These are phyloP conservation scores for Panagrolaimus sp. DNA, from an alignment of 1,140 invertebrate species.

Conservation along the genomic window DNA sequence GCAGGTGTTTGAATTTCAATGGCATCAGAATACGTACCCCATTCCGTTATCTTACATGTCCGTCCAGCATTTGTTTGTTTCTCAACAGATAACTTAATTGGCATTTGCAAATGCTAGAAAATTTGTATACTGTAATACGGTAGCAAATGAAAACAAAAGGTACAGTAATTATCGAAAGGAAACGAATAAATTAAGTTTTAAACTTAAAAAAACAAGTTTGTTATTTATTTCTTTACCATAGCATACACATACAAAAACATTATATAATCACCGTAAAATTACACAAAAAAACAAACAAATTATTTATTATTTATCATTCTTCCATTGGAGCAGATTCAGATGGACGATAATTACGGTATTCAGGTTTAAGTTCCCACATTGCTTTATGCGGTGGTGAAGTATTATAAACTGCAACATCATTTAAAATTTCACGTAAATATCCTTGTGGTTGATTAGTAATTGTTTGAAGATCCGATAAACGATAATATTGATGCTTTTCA, in stretches of 20 bases:
- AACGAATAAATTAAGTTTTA: too few species aligned
- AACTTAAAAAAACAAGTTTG: too few species aligned
- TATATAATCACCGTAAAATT: too few species aligned
- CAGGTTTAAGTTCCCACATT: slow-evolving; percentile 97
- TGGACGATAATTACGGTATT: slow-evolving; percentile 70
- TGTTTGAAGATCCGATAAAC: slow-evolving; percentile 74
- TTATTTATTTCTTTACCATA: too few species aligned
- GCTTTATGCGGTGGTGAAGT: slow-evolving; percentile 94
- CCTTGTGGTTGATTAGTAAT: slow-evolving; percentile 74
- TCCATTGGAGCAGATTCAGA: not conserved
- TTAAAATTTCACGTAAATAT: slow-evolving; percentile 95
- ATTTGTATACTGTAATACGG: too few species aligned
- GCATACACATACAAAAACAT: too few species aligned
- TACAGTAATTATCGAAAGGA: too few species aligned
- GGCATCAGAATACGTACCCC: slow-evolving; percentile 10
- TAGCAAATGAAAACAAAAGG: too few species aligned
- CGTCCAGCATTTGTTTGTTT: not conserved
- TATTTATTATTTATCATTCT: too few species aligned
- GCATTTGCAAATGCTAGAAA: too few species aligned
- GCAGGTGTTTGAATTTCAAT: slow-evolving; percentile 23
- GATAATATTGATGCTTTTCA: slow-evolving; percentile 98
- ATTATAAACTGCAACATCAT: slow-evolving; percentile 95
- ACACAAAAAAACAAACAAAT: too few species aligned
- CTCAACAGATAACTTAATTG: too few species aligned
- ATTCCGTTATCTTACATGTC: slow-evolving; percentile 11